Evolutionary conservation across 2,888 invertebrate genomes (phyloP), one percentile per base, ranked within the genome.

Genomic region (Sesamia inferens): DNA sequence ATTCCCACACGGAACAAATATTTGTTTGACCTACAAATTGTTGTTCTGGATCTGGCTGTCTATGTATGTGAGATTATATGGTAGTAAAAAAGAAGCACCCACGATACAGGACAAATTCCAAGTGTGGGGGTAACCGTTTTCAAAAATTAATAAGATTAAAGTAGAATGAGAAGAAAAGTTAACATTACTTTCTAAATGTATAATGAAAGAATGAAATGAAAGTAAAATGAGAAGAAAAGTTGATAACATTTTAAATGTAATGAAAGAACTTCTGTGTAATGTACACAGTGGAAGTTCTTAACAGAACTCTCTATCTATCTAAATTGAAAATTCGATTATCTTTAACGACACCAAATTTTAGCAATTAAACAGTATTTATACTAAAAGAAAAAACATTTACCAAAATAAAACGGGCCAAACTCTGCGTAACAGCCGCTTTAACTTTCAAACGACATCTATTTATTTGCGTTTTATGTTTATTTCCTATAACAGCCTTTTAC

Each of bases 381-480:
- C 31, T 5, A 4, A 22, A 14, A 19, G n/a, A n/a, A 70, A 13
- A 69, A 57, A 8, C 22, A 7, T 44, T 24, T 19, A 10, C 54
- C 3, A 16, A 68, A 63, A 64, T 48, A 4, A 47, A 77, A 77
- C 54, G 55, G 55, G 3, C 51, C 61, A 55, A 78, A 67, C 58
- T 67, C 10, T 5, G 13, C 51, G 7, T 22, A 67, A 66, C n/a
- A 66, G 31, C 61, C 72, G 22, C 42, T 63, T 63, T 13, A 73
- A 78, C 59, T 76, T 84, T 48, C 39, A 76, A 81, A 76, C 62
- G 64, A 67, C 65, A 44, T 19, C 61, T 67, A 72, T 71, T 64
- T 62, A 67, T 75, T 61, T 8, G 51, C n/a, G 55, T 66, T 59
- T 59, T 51, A 73, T 48, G 55, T 51, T 59, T 77, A 2, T 71